These are phyloP conservation scores for Ptychochromis oligacanthus DNA, from an alignment of 2,113 vertebrate species.

Conservation along the genomic window DNA sequence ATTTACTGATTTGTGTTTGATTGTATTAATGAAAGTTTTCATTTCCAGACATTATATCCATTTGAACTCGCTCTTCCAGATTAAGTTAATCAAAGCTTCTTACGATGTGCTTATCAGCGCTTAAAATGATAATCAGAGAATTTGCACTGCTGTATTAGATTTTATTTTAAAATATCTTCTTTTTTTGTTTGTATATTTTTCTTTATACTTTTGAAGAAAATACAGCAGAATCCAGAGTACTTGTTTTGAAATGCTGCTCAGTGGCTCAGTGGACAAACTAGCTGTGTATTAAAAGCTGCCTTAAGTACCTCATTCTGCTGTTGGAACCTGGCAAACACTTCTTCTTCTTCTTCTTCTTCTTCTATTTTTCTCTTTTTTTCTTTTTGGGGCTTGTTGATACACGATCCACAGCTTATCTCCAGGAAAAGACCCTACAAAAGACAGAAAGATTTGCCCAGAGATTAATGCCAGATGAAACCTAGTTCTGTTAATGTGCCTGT, in stretches of 20 bases:
- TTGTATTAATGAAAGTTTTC: neutral
- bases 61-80: neutral
- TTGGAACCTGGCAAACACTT: neutral
- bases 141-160: neutral
- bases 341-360: no score
- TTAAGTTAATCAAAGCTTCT: neutral
- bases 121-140: neutral
- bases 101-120: neutral
- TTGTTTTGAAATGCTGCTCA: neutral
- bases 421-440: conserved; percentile 33
- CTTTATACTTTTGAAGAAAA: neutral
- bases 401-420: conserved; percentile 62
- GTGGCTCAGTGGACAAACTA: conserved; percentile 11
- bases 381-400: conserved; percentile 69
- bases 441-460: conserved; percentile 11
- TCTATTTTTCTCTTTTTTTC: no score
- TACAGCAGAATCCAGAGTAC: neutral
- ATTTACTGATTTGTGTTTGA: neutral
- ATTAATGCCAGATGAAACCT: neutral
- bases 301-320: conserved; percentile 30
- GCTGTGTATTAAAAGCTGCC: conserved; percentile 38
- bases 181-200: neutral
- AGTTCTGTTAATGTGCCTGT: neutral
- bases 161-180: neutral
- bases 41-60: neutral